These are phyloP conservation scores for Dryocosmus kuriphilus DNA, from an alignment of 2,888 invertebrate genomes.

Conservation along the genomic window DNA sequence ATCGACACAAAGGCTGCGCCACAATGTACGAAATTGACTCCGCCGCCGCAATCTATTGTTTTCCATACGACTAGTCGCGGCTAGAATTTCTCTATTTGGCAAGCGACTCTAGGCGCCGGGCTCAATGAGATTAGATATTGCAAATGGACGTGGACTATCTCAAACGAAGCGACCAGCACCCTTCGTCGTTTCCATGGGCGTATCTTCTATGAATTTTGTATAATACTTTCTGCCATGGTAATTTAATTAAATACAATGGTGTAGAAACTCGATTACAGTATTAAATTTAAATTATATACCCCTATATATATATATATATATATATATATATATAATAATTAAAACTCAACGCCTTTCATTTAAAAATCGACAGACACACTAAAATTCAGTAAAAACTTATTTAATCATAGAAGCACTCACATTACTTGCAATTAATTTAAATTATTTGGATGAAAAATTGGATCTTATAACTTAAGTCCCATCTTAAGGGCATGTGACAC, in stretches of 20 bases:
- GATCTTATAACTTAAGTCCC: no score
- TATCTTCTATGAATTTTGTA: background rate
- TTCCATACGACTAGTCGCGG: slow-evolving; percentile 36
- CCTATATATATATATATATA: no score
- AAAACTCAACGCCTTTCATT: no score
- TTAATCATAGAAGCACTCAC: no score
- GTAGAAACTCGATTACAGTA: no score
- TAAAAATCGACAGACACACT: no score
- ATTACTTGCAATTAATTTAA: no score
- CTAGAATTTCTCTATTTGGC: slow-evolving; percentile 19
- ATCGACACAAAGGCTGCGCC: slow-evolving; percentile 1
- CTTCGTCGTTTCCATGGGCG: background rate
- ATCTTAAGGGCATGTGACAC: no score
- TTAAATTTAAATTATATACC: no score
- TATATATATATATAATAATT: no score
- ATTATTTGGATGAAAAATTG: no score
- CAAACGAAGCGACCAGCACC: slow-evolving; percentile 39
- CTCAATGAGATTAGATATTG: slow-evolving; percentile 68
- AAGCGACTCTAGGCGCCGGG: background rate
- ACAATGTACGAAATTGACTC: slow-evolving; percentile 38
- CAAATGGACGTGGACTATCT: slow-evolving; percentile 68
- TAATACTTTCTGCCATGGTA: background rate
- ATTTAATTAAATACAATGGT: background rate
- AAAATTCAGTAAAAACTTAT: no score
- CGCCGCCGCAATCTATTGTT: slow-evolving; percentile 42